Evolutionary conservation across 1,140 invertebrate species (phyloP).

Genomic region (Laupala kohalensis): DNA sequence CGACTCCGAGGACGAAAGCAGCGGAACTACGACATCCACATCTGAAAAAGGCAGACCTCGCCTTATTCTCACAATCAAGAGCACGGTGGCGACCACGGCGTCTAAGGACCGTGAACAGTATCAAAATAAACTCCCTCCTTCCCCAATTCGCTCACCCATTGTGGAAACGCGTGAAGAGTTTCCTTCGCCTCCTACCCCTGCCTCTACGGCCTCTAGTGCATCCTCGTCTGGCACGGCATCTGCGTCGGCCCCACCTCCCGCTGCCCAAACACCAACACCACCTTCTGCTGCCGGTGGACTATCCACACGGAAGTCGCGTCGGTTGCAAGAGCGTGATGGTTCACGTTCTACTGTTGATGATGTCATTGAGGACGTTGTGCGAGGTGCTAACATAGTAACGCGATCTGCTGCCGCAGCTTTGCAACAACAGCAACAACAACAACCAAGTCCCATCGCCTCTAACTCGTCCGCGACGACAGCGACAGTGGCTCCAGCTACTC

Average conservation of each 20-base stretch:
- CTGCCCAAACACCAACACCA: conserved; percentile 22
- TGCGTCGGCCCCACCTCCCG: background rate
- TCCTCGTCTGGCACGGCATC: conserved; percentile 2
- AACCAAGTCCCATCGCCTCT: conserved; percentile 15
- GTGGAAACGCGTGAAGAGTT: conserved; percentile 5
- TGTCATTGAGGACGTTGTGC: conserved; percentile 71
- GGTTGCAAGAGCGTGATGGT: conserved; percentile 61
- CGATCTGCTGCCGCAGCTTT: conserved; percentile 20
- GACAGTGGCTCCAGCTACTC: background rate
- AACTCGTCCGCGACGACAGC: background rate
- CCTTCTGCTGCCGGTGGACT: conserved; percentile 35
- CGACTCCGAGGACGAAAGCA: conserved; percentile 55
- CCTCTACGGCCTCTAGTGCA: background rate
- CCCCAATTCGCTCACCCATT: background rate
- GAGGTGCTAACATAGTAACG: conserved; percentile 35
- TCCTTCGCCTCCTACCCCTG: background rate
- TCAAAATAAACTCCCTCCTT: background rate
- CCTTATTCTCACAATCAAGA: conserved; percentile 67
- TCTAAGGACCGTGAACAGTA: conserved; percentile 2
- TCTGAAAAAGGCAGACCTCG: conserved; percentile 38
- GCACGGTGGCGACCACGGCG: conserved; percentile 32
- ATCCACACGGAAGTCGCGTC: conserved; percentile 60
- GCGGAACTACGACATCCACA: background rate
- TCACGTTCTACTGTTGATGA: conserved; percentile 64
- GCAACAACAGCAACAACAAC: conserved; percentile 18